phyloP scores from a whole-genome alignment of 2,113 vertebrate genomes.

The Sialia sialis region DNA sequence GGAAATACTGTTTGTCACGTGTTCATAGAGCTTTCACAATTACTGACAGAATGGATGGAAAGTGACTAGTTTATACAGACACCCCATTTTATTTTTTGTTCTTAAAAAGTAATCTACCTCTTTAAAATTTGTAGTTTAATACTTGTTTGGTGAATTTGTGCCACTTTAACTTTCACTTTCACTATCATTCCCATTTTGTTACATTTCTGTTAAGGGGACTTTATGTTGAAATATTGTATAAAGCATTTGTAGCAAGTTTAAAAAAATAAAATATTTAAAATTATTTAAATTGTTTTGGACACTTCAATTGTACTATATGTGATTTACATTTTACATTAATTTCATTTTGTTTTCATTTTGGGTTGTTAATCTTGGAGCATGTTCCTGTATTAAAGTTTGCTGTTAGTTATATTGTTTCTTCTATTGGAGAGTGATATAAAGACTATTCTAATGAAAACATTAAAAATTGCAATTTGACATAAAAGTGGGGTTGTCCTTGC shows the following conservation, averaged over 20 bases:
- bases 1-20: slow-evolving; percentile 7
- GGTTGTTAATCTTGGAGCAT: slow-evolving; percentile 79
- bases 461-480: slow-evolving; percentile 83
- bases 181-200: slow-evolving; percentile 84
- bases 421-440: slow-evolving; percentile 81
- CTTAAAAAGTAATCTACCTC: slow-evolving; percentile 86
- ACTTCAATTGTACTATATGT: slow-evolving; percentile 84
- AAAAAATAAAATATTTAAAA: slow-evolving; percentile 93
- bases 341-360: slow-evolving; percentile 65
- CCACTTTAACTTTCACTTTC: slow-evolving; percentile 77
- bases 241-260: slow-evolving; percentile 88
- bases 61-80: slow-evolving; percentile 50
- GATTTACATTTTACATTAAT: slow-evolving; percentile 81
- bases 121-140: slow-evolving; percentile 77
- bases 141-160: slow-evolving; percentile 78
- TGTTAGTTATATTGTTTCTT: slow-evolving; percentile 73
- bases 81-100: slow-evolving; percentile 39
- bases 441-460: slow-evolving; percentile 87
- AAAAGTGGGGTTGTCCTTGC: slow-evolving; percentile 71
- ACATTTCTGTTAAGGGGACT: slow-evolving; percentile 77
- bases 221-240: slow-evolving; percentile 81
- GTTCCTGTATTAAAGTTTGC: slow-evolving; percentile 83
- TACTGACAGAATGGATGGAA: slow-evolving; percentile 50
- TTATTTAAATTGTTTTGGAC: slow-evolving; percentile 91
- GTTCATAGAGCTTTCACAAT: slow-evolving; percentile 15